Evolutionary conservation across 2,888 invertebrate genomes (phyloP).

Genomic region (Philhelius pedissequus): DNA sequence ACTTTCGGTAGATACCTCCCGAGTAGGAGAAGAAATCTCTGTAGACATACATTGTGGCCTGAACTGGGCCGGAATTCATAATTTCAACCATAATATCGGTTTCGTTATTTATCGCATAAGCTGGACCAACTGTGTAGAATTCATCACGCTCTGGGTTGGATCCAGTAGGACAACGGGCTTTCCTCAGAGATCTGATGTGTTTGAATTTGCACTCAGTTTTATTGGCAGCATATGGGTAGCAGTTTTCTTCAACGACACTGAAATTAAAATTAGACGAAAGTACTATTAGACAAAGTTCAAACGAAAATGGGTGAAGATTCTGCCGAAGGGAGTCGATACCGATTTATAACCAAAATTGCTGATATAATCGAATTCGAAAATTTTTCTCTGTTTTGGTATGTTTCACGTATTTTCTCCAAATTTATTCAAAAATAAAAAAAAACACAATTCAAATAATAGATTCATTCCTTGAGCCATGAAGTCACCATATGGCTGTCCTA

Average conservation of each 20-base stretch:
- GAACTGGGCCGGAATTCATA: conserved; percentile 93
- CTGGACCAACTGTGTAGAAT: conserved; percentile 87
- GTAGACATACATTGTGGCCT: conserved; percentile 93
- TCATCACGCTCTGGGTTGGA: conserved; percentile 80
- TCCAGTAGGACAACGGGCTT: conserved; percentile 81
- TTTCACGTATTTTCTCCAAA: too few species aligned
- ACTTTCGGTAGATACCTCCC: conserved; percentile 89
- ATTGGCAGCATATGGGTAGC: conserved; percentile 88
- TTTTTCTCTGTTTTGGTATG: too few species aligned
- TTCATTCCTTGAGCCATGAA: too few species aligned
- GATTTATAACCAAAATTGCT: too few species aligned
- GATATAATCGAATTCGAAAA: too few species aligned
- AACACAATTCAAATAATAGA: too few species aligned
- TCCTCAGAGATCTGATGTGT: conserved; percentile 75
- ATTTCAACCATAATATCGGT: conserved; percentile 96
- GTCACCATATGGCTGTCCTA: too few species aligned
- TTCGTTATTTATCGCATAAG: conserved; percentile 86
- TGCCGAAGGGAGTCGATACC: too few species aligned
- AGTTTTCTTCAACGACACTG: conserved; percentile 91
- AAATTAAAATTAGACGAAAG: neutral
- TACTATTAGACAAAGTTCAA: neutral
- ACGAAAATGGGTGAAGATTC: too few species aligned
- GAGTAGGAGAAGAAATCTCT: conserved; percentile 96
- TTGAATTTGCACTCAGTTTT: conserved; percentile 84
- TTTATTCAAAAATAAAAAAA: too few species aligned